Base-by-base conservation (phyloP, 30 jellyfish, hydroid and myxozoan species). In the Aurelia aurita complex sp. Pacific region DNA sequence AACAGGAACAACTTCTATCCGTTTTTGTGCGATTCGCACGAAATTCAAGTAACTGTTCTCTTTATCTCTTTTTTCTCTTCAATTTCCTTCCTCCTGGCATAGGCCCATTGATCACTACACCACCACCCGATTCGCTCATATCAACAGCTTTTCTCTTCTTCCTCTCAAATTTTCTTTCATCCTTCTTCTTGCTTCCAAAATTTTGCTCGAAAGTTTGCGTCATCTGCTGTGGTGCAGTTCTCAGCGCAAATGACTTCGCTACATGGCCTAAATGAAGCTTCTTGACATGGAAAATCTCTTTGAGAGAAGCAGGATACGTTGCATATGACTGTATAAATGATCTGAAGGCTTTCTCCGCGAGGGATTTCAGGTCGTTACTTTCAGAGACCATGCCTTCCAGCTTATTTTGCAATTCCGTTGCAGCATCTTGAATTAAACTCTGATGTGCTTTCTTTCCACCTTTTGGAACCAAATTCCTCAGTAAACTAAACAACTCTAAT, bases 241-340 rank as follows among this genome's bases (percentile, higher is more conserved):
- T 73, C 51, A 96, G 79, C n/a, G 93, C 98, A 82, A 90, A 96
- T 3, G 97, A 85, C 46, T 96, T 90, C 4, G 99, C 99, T 51
- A 91, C 32, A 71, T 96, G 99, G 9, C 99, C 99, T 38, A 89
- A 65, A 78, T 96, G 99, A 23, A 96, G 85, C 63, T 80, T 60
- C 69, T 87, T 90, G 54, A 88, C 83, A 68, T 90, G 96, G 76
- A 96, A 96, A 38, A 96, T 83, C 15, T 83, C 90, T 69, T 96
- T 96, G 42, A 90, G 65, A 5, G 54, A 15, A 10, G 91, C 59
- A 17, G 99, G 99, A 69, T 96, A 96, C 0, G 98, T 74, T 9
- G 99, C 88, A 64, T 96, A 96, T 23, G 99, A 78, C 55, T 96
- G 97, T n/a, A 96, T 88, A 76, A 36, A 96, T 0, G 99, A 87